Evolutionary conservation across 2,797 vertebrate species (phyloP).

Genomic region (Dicrostonyx torquatus): DNA sequence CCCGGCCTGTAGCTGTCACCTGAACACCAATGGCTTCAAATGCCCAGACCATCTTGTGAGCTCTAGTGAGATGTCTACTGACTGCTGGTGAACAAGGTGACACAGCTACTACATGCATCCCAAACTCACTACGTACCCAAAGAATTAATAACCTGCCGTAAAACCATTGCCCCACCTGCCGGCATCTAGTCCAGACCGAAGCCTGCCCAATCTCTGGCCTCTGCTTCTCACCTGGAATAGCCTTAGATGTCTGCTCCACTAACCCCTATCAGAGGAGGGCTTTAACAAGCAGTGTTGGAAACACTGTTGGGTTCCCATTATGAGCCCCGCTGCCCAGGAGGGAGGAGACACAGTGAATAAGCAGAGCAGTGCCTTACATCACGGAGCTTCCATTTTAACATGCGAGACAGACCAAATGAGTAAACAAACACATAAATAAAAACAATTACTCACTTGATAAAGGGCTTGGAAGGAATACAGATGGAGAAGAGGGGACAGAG

Average conservation of each 20-base stretch:
- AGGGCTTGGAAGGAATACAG: conserved; percentile 34
- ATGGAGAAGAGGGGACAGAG: neutral
- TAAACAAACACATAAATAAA: conserved; percentile 66
- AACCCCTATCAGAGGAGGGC: neutral
- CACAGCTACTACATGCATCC: neutral
- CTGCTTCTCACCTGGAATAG: neutral
- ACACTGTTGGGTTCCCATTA: neutral
- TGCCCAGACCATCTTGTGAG: neutral
- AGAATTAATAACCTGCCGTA: neutral
- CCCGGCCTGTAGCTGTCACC: neutral
- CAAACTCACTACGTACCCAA: neutral
- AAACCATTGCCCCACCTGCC: neutral
- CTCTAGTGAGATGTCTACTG: neutral
- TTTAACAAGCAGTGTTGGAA: neutral
- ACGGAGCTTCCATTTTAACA: neutral
- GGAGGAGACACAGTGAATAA: neutral
- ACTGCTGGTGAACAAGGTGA: neutral
- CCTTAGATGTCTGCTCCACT: neutral
- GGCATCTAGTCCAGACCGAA: neutral
- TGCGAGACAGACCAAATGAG: neutral
- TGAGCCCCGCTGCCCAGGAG: neutral
- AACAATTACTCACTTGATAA: conserved; percentile 37
- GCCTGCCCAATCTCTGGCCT: neutral
- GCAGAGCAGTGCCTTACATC: neutral
- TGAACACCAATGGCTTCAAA: neutral